Percentiles rank a stretch among this genome's conserved stretches.
These are phyloP conservation scores for Peucedramus taeniatus DNA, from an alignment of 2,113 vertebrate genomes.

Conservation along the genomic window DNA sequence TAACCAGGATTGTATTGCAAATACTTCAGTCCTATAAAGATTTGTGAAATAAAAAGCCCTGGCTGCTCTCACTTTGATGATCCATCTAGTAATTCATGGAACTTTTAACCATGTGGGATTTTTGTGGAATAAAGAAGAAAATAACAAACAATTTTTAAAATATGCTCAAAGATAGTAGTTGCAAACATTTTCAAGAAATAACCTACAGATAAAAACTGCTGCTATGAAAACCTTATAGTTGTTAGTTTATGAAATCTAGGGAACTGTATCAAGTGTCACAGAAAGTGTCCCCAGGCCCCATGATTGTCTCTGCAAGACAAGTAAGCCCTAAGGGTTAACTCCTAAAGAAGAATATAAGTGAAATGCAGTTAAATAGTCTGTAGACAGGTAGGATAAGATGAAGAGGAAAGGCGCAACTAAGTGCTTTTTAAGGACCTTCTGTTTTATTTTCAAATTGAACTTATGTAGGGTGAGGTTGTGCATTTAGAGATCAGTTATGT, in stretches of 20 bases:
- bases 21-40: not conserved
- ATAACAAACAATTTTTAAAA: not conserved
- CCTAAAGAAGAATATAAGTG: not conserved
- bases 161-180: not conserved
- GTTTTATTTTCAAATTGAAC: not conserved
- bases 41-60: conserved; percentile 26
- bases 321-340: not conserved
- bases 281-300: not conserved
- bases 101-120: not conserved
- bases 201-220: not conserved
- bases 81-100: not conserved
- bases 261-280: not conserved
- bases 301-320: not conserved
- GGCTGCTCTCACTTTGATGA: not conserved
- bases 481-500: not conserved
- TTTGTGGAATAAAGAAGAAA: not conserved
- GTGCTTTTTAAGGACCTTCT: not conserved
- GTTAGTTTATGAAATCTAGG: not conserved
- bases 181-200: conserved; percentile 12
- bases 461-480: not conserved
- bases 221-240: not conserved
- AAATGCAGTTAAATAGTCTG: not conserved
- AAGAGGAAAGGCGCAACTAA: not conserved
- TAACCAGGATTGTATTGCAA: not conserved
- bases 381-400: not conserved